phyloP scores from a whole-genome alignment of 2,113 vertebrate genomes.

The Andinoacara biseriatus region DNA sequence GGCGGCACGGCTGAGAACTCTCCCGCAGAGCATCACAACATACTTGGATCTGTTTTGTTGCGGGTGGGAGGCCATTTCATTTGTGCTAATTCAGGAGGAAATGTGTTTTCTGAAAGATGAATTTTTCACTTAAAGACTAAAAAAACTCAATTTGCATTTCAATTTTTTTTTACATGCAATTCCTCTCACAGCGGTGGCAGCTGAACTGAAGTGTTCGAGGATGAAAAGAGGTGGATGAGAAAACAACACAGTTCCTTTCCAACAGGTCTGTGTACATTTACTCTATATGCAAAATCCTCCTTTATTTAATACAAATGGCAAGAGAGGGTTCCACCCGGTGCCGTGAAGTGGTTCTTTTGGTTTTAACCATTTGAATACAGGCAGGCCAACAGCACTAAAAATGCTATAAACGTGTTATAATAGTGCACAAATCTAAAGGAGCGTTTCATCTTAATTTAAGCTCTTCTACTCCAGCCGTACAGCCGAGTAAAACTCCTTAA shows the following conservation, averaged over 20 bases:
- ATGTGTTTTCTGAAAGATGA: constrained; percentile 4
- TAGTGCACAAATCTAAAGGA: not conserved
- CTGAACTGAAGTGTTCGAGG: not conserved
- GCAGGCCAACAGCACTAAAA: not conserved
- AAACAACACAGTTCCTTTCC: not conserved
- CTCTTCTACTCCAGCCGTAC: not conserved
- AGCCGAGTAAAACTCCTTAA: not conserved
- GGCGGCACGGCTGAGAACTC: not conserved
- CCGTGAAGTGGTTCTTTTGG: not conserved
- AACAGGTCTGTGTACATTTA: not conserved
- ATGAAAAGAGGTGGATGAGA: not conserved
- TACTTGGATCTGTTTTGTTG: not conserved
- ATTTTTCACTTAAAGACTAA: constrained; percentile 2
- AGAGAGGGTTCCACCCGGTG: not conserved
- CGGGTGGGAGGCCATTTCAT: constrained; percentile 23
- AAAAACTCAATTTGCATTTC: not conserved
- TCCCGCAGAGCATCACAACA: not conserved
- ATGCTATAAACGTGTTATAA: not conserved
- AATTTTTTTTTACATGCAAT: not conserved
- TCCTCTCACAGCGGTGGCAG: not conserved
- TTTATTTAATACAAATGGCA: not conserved
- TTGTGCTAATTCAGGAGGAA: constrained; percentile 9
- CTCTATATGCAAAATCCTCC: not conserved
- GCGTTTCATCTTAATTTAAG: not conserved
- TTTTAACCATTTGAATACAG: not conserved